Evolutionary conservation across 1,140 invertebrate genomes (phyloP).

Genomic region (Tetraneura akinire): DNA sequence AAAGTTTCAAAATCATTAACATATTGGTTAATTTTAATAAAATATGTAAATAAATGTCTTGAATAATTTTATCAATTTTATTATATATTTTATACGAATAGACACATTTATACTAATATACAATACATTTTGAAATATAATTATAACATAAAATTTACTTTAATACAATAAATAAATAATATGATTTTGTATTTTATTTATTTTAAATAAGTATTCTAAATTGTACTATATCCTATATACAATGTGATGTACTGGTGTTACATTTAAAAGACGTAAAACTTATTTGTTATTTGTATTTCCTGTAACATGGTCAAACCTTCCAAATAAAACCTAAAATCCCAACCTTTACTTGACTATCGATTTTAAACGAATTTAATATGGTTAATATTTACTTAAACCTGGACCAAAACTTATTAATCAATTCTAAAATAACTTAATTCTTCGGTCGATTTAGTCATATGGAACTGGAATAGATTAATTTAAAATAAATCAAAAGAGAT

Average conservation of each 20-base stretch:
- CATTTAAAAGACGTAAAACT: no score
- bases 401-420: conserved; percentile 25
- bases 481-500: neutral
- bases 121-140: no score
- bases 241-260: neutral
- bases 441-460: neutral
- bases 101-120: no score
- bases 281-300: conserved; percentile 1
- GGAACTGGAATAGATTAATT: neutral
- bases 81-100: no score
- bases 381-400: neutral
- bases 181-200: no score
- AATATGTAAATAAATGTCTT: no score
- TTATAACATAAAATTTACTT: no score
- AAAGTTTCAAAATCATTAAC: no score
- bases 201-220: neutral
- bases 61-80: no score
- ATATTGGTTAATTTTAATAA: no score
- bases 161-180: no score
- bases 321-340: neutral
- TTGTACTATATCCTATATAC: neutral
- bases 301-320: conserved; percentile 5
- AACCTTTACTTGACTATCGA: neutral
- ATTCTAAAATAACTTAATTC: conserved; percentile 2
- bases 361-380: neutral